These are phyloP conservation scores for Microcebus tavaratra DNA, from an alignment of 2,113 vertebrate genomes.

Conservation along the genomic window DNA sequence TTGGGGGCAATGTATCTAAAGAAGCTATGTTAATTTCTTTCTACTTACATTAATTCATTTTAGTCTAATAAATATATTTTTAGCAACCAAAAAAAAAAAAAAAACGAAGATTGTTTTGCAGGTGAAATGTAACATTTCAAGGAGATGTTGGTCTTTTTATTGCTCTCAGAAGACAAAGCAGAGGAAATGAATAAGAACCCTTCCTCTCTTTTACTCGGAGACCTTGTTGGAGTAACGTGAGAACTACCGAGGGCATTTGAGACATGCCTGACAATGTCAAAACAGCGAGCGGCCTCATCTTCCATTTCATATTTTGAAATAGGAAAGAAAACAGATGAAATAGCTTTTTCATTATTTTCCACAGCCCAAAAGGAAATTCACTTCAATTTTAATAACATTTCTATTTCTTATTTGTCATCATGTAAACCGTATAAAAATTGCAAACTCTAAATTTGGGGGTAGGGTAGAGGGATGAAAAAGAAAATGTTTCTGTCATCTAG, in stretches of 20 bases:
- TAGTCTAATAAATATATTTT: background rate
- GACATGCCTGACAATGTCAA: slow-evolving; percentile 34
- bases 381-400: slow-evolving; percentile 74
- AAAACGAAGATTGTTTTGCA: background rate
- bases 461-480: slow-evolving; percentile 41
- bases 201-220: background rate
- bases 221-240: slow-evolving; percentile 3
- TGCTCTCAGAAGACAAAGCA: background rate
- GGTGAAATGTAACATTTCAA: background rate
- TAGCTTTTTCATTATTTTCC: slow-evolving; percentile 75
- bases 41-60: background rate
- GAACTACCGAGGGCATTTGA: background rate
- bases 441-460: slow-evolving; percentile 52
- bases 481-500: slow-evolving; percentile 47
- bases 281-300: slow-evolving; percentile 59
- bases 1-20: background rate
- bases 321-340: slow-evolving; percentile 62
- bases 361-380: slow-evolving; percentile 66
- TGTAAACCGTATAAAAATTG: slow-evolving; percentile 67
- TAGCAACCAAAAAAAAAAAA: background rate
- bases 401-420: slow-evolving; percentile 71
- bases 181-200: background rate
- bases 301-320: slow-evolving; percentile 54
- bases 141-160: background rate
- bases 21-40: background rate